These are phyloP conservation scores for Rostratula benghalensis DNA, from an alignment of 2,113 vertebrate genomes.

Conservation along the genomic window DNA sequence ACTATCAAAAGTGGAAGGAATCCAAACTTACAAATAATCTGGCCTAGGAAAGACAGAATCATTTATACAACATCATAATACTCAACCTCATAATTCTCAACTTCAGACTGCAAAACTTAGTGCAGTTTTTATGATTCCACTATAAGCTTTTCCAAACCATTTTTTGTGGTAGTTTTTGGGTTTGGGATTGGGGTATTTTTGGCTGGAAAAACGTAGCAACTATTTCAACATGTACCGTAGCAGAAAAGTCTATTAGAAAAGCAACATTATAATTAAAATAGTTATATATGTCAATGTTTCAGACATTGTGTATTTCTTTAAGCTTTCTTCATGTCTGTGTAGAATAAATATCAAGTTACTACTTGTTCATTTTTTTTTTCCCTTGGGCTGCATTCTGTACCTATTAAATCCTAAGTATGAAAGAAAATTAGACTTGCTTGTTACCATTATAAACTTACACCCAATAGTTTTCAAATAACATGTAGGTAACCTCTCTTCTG, in stretches of 20 bases:
- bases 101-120: not conserved
- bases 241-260: slow-evolving; percentile 22
- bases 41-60: not conserved
- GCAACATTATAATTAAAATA: slow-evolving; percentile 38
- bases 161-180: not conserved
- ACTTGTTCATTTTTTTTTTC: slow-evolving; percentile 39
- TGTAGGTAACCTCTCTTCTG: slow-evolving; percentile 68
- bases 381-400: slow-evolving; percentile 45
- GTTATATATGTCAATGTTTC: slow-evolving; percentile 55
- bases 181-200: not conserved
- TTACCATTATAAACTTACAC: slow-evolving; percentile 75
- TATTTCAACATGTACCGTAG: not conserved
- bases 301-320: slow-evolving; percentile 50
- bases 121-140: not conserved
- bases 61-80: not conserved
- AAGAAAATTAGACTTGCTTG: slow-evolving; percentile 77
- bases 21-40: not conserved
- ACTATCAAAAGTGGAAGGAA: not conserved
- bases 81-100: not conserved
- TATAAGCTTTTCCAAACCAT: not conserved
- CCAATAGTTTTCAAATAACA: slow-evolving; percentile 69
- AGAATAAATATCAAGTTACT: slow-evolving; percentile 63
- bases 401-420: slow-evolving; percentile 65
- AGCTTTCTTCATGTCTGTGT: slow-evolving; percentile 37
- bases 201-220: not conserved